Evolutionary conservation across 2,113 vertebrate species (phyloP).

Genomic region (Dicrurus megarhynchus): DNA sequence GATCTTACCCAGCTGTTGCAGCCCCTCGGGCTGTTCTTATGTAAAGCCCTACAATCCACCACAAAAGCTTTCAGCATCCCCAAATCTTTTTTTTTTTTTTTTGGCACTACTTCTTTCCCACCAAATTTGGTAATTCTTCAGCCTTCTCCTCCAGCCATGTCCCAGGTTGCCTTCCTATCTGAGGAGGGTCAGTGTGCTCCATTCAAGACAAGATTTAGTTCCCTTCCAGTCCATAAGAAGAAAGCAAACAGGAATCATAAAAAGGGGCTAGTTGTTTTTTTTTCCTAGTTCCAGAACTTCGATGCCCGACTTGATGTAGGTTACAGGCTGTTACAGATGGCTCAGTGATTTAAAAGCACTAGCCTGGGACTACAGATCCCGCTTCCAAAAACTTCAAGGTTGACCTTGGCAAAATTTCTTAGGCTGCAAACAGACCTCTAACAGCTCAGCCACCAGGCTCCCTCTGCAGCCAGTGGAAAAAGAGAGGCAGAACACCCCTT

Average conservation of each 20-base stretch:
- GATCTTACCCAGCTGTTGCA: neutral
- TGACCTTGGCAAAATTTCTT: constrained; percentile 1
- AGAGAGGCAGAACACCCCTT: neutral
- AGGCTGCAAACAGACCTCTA: neutral
- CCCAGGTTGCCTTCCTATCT: neutral
- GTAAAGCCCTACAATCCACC: neutral
- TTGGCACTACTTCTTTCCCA: accelerated
- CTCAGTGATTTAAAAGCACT: neutral
- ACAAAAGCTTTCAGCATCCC: neutral
- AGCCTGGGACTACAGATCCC: neutral
- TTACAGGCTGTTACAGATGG: neutral
- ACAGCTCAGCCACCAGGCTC: neutral
- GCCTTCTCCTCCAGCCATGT: neutral
- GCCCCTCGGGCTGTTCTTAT: neutral
- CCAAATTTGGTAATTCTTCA: neutral
- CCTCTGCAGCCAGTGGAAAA: neutral
- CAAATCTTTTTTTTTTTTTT: neutral
- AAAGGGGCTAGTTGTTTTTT: neutral
- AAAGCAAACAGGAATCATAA: neutral
- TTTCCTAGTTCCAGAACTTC: neutral
- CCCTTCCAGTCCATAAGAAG: neutral
- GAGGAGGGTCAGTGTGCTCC: neutral
- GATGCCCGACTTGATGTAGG: neutral
- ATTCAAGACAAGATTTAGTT: neutral
- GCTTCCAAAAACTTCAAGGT: neutral